Conservation (phyloP, 30 jellyfish, hydroid and myxozoan genomes). For the Aurelia coerulea region DNA sequence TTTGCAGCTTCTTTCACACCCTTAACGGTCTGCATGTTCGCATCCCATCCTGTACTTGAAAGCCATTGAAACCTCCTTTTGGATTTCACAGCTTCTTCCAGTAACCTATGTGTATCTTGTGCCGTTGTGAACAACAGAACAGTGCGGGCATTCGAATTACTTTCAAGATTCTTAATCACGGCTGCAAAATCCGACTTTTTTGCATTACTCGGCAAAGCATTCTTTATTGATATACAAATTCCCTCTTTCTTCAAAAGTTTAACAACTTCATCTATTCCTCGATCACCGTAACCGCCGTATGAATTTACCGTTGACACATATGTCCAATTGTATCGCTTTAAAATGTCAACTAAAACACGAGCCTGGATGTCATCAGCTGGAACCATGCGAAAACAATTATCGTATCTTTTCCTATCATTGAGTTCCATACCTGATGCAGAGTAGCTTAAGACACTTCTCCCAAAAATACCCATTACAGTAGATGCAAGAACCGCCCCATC, state of each 20-base stretch:
- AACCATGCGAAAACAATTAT: slow-evolving; percentile 25
- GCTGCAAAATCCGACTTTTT: neutral
- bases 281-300: slow-evolving; percentile 13
- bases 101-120: slow-evolving; percentile 17
- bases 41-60: slow-evolving; percentile 8
- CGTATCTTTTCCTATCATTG: slow-evolving; percentile 18
- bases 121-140: slow-evolving; percentile 10
- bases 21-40: neutral
- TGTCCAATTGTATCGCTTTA: slow-evolving; percentile 43
- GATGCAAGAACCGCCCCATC: slow-evolving; percentile 12
- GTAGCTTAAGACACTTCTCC: slow-evolving; percentile 9
- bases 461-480: neutral
- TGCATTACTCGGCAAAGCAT: slow-evolving; percentile 8
- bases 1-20: slow-evolving; percentile 21
- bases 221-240: slow-evolving; percentile 1
- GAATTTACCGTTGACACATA: slow-evolving; percentile 39
- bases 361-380: slow-evolving; percentile 40
- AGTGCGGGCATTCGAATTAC: neutral
- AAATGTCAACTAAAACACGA: slow-evolving; percentile 24
- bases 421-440: slow-evolving; percentile 19
- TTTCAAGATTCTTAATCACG: neutral
- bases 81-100: slow-evolving; percentile 14
- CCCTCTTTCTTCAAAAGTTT: neutral
- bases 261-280: slow-evolving; percentile 24
- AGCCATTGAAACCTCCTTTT: slow-evolving; percentile 1